A percentile compares a stretch with the other conserved stretches of the same genome.
Conservation (phyloP, 2,113 vertebrate genomes). For the Lampris megalopsis region DNA sequence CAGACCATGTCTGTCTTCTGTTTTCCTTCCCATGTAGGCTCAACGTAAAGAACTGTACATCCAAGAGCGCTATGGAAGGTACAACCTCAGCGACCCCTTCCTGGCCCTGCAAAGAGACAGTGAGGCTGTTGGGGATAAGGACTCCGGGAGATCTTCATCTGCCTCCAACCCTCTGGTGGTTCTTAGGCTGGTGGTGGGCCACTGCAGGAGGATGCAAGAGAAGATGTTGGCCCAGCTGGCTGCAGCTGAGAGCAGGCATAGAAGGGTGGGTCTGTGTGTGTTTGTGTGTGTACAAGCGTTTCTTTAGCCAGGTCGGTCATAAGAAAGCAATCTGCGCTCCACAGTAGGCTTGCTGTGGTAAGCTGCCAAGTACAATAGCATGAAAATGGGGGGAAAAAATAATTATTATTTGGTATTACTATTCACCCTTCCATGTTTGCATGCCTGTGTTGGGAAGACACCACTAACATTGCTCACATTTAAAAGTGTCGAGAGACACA, state of each 20-base stretch:
- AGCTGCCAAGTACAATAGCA: no score
- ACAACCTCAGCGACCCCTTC: conserved; percentile 94
- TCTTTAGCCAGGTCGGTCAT: no score
- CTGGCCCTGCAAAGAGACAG: conserved; percentile 94
- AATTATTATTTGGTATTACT: no score
- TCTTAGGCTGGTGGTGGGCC: conserved; percentile 93
- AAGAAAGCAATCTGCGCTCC: no score
- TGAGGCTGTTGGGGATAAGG: conserved; percentile 86
- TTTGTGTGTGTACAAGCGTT: neutral
- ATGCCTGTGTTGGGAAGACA: no score
- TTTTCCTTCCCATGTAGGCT: conserved; percentile 78
- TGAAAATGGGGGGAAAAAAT: no score
- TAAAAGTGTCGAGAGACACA: no score
- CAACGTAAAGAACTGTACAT: conserved; percentile 91
- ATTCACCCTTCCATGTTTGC: no score
- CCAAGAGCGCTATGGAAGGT: conserved; percentile 94
- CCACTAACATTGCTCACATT: no score
- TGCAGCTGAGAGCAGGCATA: conserved; percentile 92
- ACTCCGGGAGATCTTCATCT: conserved; percentile 73
- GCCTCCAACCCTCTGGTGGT: conserved; percentile 90
- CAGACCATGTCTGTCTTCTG: neutral
- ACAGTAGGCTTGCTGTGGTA: no score
- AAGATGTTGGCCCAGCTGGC: conserved; percentile 96
- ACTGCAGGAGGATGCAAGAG: conserved; percentile 96
- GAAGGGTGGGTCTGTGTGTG: conserved; percentile 84